phyloP scores from a whole-genome alignment of 2,113 vertebrate species.

The Ciconia maguari region DNA sequence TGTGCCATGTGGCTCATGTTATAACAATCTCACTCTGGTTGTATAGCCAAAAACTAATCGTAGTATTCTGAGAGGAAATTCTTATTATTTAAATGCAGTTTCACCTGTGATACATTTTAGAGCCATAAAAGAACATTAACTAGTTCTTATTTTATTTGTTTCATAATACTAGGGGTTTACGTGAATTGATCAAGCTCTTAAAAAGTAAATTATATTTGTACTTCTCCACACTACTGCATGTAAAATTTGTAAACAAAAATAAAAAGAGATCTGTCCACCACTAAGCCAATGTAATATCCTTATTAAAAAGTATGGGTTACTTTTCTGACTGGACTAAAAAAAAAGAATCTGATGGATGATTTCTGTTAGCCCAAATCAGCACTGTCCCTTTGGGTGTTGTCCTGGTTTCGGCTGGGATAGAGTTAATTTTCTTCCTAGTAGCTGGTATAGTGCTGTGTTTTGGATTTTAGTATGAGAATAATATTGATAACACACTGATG shows the following conservation, averaged over 20 bases:
- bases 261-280: neutral
- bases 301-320: neutral
- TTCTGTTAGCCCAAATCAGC: neutral
- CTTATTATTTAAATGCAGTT: slow-evolving; percentile 32
- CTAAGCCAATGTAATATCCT: neutral
- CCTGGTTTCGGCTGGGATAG: no score
- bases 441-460: no score
- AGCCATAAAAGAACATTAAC: slow-evolving; percentile 7
- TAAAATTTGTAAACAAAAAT: neutral
- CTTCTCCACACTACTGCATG: neutral
- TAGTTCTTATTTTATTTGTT: slow-evolving; percentile 32
- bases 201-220: neutral
- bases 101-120: neutral
- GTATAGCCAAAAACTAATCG: neutral
- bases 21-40: neutral
- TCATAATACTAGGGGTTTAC: neutral
- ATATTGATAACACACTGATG: no score
- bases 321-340: neutral
- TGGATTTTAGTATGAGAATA: no score
- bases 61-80: slow-evolving; percentile 1
- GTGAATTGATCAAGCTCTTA: slow-evolving; percentile 18
- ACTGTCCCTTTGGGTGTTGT: neutral
- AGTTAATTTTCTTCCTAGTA: no score
- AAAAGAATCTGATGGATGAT: neutral
- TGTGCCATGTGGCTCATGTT: neutral